Evolutionary conservation across 2,888 invertebrate species (phyloP).

Genomic region (Sthenelais limicola): DNA sequence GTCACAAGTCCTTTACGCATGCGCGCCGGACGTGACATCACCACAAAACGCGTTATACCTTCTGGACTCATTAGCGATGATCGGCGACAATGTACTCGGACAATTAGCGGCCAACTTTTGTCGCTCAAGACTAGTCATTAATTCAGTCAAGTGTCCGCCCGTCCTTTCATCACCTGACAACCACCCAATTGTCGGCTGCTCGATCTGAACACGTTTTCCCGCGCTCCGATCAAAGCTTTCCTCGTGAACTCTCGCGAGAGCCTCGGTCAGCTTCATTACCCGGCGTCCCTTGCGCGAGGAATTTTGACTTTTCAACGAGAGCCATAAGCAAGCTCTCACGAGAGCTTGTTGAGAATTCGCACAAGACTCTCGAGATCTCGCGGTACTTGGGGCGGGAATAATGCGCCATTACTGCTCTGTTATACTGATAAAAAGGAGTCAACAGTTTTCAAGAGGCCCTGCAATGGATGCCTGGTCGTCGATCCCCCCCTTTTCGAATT

Average conservation of each 20-base stretch:
- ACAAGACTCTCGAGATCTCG: no score
- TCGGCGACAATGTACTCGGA: slow-evolving; percentile 19
- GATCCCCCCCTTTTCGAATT: no score
- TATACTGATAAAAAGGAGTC: slow-evolving; percentile 18
- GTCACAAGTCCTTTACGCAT: no score
- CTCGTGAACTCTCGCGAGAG: slow-evolving; percentile 30
- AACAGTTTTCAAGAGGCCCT: slow-evolving; percentile 7
- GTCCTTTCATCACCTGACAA: slow-evolving; percentile 30
- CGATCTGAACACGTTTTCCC: slow-evolving; percentile 26
- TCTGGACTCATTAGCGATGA: slow-evolving; percentile 19
- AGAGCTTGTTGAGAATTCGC: no score
- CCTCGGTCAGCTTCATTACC: slow-evolving; percentile 35
- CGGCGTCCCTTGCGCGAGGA: slow-evolving; percentile 18
- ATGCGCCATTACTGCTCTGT: slow-evolving; percentile 28
- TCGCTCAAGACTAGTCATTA: slow-evolving; percentile 24
- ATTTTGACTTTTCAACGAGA: slow-evolving; percentile 28
- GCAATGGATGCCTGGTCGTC: slow-evolving; percentile 22
- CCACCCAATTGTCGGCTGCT: slow-evolving; percentile 17
- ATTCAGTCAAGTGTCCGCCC: slow-evolving; percentile 37
- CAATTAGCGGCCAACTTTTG: slow-evolving; percentile 34
- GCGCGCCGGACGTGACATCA: no score
- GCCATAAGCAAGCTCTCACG: no score
- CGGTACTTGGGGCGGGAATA: slow-evolving; percentile 34
- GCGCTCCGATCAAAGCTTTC: slow-evolving; percentile 34
- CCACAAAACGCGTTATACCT: no score